Conservation (phyloP, 2,113 vertebrate species). For the Artemisiospiza belli region DNA sequence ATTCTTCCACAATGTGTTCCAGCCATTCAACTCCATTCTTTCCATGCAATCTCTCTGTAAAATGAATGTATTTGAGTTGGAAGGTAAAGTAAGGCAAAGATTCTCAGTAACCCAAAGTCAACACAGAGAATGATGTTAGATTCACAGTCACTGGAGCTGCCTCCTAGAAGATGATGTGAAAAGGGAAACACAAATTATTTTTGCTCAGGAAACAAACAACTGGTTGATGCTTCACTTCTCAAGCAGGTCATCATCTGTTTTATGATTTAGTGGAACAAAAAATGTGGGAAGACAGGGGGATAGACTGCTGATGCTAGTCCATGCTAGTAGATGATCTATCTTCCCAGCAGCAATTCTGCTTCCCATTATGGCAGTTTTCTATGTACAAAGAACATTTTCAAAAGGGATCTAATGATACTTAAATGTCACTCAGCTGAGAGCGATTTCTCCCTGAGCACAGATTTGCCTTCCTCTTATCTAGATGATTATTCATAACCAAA, state of each 20-base stretch:
- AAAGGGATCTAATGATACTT: neutral
- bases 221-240: slow-evolving; percentile 70
- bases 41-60: neutral
- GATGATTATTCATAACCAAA: too few species aligned
- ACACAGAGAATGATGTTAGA: slow-evolving; percentile 63
- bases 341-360: neutral
- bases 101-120: slow-evolving; percentile 35
- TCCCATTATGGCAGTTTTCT: neutral
- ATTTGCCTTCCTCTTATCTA: neutral
- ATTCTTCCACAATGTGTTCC: neutral
- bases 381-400: neutral
- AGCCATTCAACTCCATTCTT: neutral
- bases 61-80: slow-evolving; percentile 33
- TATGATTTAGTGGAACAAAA: slow-evolving; percentile 67
- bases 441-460: neutral
- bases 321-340: neutral
- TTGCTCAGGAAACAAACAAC: slow-evolving; percentile 86
- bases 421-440: neutral
- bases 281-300: slow-evolving; percentile 60
- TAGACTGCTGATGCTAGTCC: neutral
- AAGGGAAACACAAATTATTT: slow-evolving; percentile 72
- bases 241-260: slow-evolving; percentile 44
- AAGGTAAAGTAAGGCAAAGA: slow-evolving; percentile 4
- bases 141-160: neutral
- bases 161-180: slow-evolving; percentile 67